Percentiles rank a stretch among this genome's conserved stretches.
phyloP scores from a whole-genome alignment of 2,888 invertebrate genomes.

The Leptarthrus brevirostris region DNA sequence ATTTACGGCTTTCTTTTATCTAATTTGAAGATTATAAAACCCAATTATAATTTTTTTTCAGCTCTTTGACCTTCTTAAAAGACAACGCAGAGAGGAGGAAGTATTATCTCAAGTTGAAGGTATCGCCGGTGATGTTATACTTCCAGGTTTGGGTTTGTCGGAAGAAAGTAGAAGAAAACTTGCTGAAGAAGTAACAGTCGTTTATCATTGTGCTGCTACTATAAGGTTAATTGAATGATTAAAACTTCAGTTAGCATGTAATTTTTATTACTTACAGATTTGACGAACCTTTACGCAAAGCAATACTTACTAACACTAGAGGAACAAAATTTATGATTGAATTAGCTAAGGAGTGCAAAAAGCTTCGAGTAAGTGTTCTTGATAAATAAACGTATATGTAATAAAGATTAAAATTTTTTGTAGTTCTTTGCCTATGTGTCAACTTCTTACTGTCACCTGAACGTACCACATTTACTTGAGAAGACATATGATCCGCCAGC shows the following conservation, averaged over 20 bases:
- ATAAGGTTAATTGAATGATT: slow-evolving; percentile 67
- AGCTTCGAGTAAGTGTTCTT: slow-evolving; percentile 73
- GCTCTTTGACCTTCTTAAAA: slow-evolving; percentile 81
- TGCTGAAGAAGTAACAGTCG: slow-evolving; percentile 78
- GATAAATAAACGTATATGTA: slow-evolving; percentile 45
- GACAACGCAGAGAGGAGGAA: slow-evolving; percentile 72
- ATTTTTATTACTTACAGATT: slow-evolving; percentile 70
- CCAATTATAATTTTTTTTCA: slow-evolving; percentile 68
- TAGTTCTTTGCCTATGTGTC: slow-evolving; percentile 78
- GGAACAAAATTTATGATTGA: slow-evolving; percentile 90
- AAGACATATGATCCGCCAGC: slow-evolving; percentile 87
- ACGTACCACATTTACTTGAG: slow-evolving; percentile 83
- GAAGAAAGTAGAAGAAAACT: slow-evolving; percentile 74
- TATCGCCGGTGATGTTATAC: slow-evolving; percentile 78
- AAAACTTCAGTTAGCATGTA: not conserved
- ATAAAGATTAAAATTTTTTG: slow-evolving; percentile 49
- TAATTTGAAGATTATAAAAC: no score
- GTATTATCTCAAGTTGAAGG: slow-evolving; percentile 77
- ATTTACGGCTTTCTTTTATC: no score
- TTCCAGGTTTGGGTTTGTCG: slow-evolving; percentile 77
- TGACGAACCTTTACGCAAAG: slow-evolving; percentile 89
- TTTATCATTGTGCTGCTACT: slow-evolving; percentile 87
- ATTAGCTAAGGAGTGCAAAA: slow-evolving; percentile 80
- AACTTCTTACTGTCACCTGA: slow-evolving; percentile 91
- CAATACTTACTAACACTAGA: slow-evolving; percentile 90